Base-by-base conservation (phyloP, 2,888 invertebrate species). In the Philereme vetulata region DNA sequence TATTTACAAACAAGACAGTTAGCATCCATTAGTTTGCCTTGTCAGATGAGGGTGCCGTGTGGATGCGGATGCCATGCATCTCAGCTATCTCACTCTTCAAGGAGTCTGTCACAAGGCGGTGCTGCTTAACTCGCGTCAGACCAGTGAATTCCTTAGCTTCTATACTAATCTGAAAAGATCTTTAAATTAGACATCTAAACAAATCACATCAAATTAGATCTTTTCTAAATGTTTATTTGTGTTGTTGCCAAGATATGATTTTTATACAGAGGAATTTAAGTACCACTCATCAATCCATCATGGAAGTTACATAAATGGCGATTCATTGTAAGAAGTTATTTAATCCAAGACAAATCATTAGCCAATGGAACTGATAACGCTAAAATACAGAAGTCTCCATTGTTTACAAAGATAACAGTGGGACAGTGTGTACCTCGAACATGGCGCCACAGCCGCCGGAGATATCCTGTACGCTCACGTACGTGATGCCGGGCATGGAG, bases 361-460 rank as follows among this genome's bases (percentile, higher is more conserved):
- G 21, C 21, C 21, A 2, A 21, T 21, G 21, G 21, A 21, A 21
- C 21, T 21, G 21, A 21, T 21, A 1, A 21, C 1, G 2, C 21
- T 21, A 21, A 21, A 2, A 21, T 21, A 21, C 21, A 21, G 21
- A 21, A 21, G 21, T 21, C 21, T 21, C 21, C 21, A 21, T 21
- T 21, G 21, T 21, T 21, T 21, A 21, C 21, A 21, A 21, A 21
- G 21, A 21, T 21, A 21, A 21, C 21, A 21, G 21, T 21, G 21
- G 21, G 21, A 21, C 21, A 21, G 21, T 21, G 21, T 3, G 7
- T 50, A 95, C 94, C 85, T 96, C 95, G 84, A 94, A 96, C 96
- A 96, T 96, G 10, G 96, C 96, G 2, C 96, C 96, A 80, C 97
- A 96, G 51, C 96, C 95, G 59, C 96, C 97, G 10, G 96, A 96